Evolutionary conservation across 1,140 invertebrate species (phyloP).

Genomic region (Tetramorium simillimum): DNA sequence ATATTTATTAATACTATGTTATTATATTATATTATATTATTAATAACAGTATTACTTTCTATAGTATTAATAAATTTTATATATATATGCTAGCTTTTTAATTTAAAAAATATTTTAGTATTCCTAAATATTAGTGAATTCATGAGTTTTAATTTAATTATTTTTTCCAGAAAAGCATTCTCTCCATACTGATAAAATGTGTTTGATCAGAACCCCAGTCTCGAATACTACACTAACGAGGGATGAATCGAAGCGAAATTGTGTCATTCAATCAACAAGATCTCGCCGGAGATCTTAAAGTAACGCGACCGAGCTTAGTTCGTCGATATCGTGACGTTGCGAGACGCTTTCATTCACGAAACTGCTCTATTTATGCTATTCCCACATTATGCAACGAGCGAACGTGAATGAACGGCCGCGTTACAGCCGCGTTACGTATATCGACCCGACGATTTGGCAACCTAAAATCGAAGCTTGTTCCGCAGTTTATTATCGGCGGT

Average conservation of each 20-base stretch:
- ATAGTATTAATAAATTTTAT: no score
- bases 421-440: not conserved
- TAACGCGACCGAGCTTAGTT: not conserved
- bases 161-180: not conserved
- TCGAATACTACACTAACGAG: not conserved
- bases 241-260: not conserved
- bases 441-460: not conserved
- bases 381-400: slow-evolving; percentile 19
- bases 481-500: not conserved
- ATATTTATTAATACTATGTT: no score
- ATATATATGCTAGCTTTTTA: not conserved
- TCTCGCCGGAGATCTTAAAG: not conserved
- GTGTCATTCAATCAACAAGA: not conserved
- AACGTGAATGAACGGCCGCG: not conserved
- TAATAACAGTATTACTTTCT: no score
- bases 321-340: slow-evolving; percentile 4
- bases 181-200: not conserved
- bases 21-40: no score
- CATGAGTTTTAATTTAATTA: not conserved
- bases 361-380: slow-evolving; percentile 25
- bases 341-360: slow-evolving; percentile 41
- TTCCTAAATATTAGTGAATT: not conserved
- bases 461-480: not conserved
- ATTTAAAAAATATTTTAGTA: not conserved
- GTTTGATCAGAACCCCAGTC: not conserved